phyloP scores from a whole-genome alignment of 2,113 vertebrate genomes.

The Dermatemys mawii region DNA sequence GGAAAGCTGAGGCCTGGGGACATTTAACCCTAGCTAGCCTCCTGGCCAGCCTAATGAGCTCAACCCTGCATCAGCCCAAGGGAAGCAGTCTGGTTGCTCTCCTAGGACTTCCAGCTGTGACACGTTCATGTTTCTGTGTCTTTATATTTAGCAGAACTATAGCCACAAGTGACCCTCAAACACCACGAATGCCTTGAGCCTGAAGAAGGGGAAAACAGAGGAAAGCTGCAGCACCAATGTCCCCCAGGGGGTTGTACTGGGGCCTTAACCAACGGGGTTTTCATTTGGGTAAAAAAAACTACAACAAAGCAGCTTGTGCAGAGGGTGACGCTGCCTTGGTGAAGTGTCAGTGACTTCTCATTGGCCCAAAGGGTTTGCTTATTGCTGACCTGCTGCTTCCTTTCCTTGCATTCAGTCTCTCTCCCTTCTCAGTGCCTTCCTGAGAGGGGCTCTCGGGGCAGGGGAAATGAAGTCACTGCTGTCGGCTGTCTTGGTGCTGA shows the following conservation, averaged over 20 bases:
- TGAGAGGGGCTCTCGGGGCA: neutral
- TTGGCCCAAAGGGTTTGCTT: neutral
- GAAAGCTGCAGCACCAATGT: neutral
- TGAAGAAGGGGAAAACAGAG: neutral
- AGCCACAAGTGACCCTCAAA: neutral
- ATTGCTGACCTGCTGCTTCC: neutral
- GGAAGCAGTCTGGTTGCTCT: neutral
- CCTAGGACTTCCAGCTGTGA: neutral
- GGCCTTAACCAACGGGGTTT: neutral
- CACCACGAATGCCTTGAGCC: neutral
- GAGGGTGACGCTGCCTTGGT: neutral
- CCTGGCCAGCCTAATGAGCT: neutral
- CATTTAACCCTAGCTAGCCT: neutral
- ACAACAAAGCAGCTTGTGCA: neutral
- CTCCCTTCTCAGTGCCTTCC: neutral
- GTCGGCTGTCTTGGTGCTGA: neutral
- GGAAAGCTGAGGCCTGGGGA: neutral
- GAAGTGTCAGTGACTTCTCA: neutral
- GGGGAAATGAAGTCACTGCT: neutral
- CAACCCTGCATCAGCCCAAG: neutral
- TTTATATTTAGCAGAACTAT: neutral
- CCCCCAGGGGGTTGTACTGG: neutral
- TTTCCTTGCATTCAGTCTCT: neutral
- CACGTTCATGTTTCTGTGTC: neutral
- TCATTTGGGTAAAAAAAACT: neutral